phyloP scores from a whole-genome alignment of 2,113 vertebrate genomes.

The Spermophilus dauricus region DNA sequence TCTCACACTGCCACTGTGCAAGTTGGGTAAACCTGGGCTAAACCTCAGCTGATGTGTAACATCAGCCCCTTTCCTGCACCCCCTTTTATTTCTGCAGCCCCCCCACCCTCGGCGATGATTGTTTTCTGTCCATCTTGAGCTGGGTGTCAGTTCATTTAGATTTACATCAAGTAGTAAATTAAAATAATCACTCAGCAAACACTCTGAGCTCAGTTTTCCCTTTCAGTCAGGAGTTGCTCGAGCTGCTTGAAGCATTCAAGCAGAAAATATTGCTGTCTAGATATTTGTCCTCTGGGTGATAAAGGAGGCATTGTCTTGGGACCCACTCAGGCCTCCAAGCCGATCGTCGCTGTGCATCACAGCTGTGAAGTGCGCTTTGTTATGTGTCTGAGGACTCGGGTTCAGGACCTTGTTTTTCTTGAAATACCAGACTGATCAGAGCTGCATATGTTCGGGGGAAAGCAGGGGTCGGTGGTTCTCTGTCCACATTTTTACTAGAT shows the following conservation, averaged over 20 bases:
- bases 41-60: too few relatives aligned
- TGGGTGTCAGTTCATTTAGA: slow-evolving; percentile 98
- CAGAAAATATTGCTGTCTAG: slow-evolving; percentile 98
- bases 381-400: slow-evolving; percentile 95
- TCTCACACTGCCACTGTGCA: too few relatives aligned
- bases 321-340: slow-evolving; percentile 94
- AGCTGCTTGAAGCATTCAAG: slow-evolving; percentile 93
- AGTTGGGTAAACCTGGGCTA: too few relatives aligned
- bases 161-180: slow-evolving; percentile 99
- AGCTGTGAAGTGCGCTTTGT: slow-evolving; percentile 97
- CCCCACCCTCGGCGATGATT: slow-evolving; percentile 86
- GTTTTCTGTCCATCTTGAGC: slow-evolving; percentile 94
- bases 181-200: slow-evolving; percentile 98
- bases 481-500: slow-evolving; percentile 93
- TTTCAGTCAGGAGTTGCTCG: slow-evolving; percentile 91
- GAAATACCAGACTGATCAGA: slow-evolving; percentile 95
- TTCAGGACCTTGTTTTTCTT: slow-evolving; percentile 96
- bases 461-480: slow-evolving; percentile 92
- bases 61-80: too few relatives aligned
- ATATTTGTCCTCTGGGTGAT: slow-evolving; percentile 97
- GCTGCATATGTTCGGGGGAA: slow-evolving; percentile 92
- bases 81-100: too few relatives aligned
- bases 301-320: slow-evolving; percentile 96
- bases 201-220: slow-evolving; percentile 92
- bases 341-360: slow-evolving; percentile 92